Evolutionary conservation across 2,888 invertebrate species (phyloP).

Genomic region (Tetragnatha montana): DNA sequence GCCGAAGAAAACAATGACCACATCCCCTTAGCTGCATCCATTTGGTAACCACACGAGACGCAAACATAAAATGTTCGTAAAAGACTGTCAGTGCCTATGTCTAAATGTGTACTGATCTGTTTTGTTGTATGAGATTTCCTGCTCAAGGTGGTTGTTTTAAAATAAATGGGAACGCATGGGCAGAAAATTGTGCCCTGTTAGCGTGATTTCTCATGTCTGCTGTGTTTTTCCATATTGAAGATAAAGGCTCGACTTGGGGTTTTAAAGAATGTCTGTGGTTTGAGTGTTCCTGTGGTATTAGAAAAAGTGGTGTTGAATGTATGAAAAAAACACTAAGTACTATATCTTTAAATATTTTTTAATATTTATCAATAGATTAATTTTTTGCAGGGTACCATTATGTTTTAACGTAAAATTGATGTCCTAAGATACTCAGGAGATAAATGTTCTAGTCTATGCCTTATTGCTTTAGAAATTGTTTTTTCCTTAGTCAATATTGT

Average conservation of each 20-base stretch:
- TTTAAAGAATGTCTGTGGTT: slow-evolving; percentile 22
- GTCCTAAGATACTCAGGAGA: slow-evolving; percentile 1
- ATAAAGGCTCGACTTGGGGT: background rate
- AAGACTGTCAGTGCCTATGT: slow-evolving; percentile 61
- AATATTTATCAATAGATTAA: slow-evolving; percentile 3
- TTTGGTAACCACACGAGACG: slow-evolving; percentile 37
- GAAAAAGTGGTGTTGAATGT: slow-evolving; percentile 1
- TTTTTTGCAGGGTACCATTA: background rate
- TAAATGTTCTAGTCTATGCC: background rate
- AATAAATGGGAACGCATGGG: slow-evolving; percentile 1
- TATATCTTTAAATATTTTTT: slow-evolving; percentile 25
- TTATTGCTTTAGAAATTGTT: background rate
- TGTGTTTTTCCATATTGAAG: background rate
- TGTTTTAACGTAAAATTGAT: background rate
- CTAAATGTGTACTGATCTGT: slow-evolving; percentile 23
- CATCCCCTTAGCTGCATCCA: slow-evolving; percentile 57
- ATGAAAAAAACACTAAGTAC: background rate
- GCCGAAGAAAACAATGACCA: slow-evolving; percentile 42
- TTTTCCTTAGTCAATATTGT: background rate
- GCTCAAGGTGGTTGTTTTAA: slow-evolving; percentile 55
- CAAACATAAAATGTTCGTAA: slow-evolving; percentile 16
- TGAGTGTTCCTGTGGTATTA: background rate
- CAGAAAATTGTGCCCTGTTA: background rate
- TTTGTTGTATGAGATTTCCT: slow-evolving; percentile 24
- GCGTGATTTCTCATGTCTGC: background rate